Evolutionary conservation across 2,888 invertebrate genomes (phyloP).

Genomic region (Tachina grossa): DNA sequence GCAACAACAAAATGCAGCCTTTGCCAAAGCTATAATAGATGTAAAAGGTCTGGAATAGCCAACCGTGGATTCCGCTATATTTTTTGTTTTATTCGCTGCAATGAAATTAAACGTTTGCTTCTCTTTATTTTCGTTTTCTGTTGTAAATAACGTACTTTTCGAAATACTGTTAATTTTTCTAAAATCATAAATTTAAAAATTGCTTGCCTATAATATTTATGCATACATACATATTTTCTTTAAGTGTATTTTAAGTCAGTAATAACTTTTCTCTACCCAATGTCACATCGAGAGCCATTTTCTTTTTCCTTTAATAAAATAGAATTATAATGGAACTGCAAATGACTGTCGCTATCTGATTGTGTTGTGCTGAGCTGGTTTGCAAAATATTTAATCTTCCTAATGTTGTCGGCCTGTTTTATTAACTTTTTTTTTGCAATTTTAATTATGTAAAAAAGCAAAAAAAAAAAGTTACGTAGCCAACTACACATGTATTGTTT

Average conservation of each 20-base stretch:
- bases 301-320: slow-evolving; percentile 29
- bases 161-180: no score
- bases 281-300: background rate
- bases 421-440: background rate
- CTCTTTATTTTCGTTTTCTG: no score
- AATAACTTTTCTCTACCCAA: background rate
- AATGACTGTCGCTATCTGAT: slow-evolving; percentile 20
- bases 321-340: slow-evolving; percentile 47
- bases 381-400: slow-evolving; percentile 13
- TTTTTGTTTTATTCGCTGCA: no score
- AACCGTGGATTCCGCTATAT: no score
- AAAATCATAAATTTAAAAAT: no score
- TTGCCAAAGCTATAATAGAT: no score
- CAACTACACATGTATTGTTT: slow-evolving; percentile 37
- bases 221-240: background rate
- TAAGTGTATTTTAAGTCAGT: background rate
- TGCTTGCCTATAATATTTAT: background rate
- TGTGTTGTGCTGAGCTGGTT: slow-evolving; percentile 2
- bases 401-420: slow-evolving; percentile 4
- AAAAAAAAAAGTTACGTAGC: background rate
- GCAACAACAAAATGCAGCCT: no score
- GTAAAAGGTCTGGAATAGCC: no score
- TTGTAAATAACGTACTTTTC: no score
- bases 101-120: no score
- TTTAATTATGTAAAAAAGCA: slow-evolving; percentile 7